Percentiles rank a stretch among this genome's conserved stretches.
Evolutionary conservation across 2,113 vertebrate genomes (phyloP).

Genomic region (Hypomesus transpacificus): DNA sequence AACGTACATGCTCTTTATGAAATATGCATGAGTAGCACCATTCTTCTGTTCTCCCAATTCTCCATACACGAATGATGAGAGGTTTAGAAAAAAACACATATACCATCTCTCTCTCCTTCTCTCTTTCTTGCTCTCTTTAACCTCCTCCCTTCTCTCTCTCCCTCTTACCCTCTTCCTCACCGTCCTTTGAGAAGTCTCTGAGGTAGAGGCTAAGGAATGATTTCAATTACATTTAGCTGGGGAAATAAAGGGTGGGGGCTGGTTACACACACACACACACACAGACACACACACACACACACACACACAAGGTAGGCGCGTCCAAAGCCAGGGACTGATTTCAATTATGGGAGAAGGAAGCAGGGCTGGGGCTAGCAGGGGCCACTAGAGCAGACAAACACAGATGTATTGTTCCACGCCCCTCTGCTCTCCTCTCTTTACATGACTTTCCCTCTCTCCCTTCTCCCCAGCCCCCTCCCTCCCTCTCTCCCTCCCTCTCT

Average conservation of each 20-base stretch:
- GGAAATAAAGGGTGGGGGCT: not conserved
- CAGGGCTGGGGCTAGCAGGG: not conserved
- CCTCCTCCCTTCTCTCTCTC: no score
- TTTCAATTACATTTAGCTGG: slow-evolving; percentile 12
- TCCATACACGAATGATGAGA: no score
- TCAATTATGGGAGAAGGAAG: slow-evolving; percentile 6
- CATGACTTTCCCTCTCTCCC: not conserved
- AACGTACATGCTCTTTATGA: no score
- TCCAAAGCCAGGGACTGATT: slow-evolving; percentile 1
- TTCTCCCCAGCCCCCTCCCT: not conserved
- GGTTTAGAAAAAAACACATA: no score
- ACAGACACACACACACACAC: not conserved
- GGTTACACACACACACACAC: not conserved
- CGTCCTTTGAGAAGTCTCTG: not conserved
- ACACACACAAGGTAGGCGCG: not conserved
- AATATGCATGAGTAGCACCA: no score
- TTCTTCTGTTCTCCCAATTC: no score
- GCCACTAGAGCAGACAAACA: slow-evolving; percentile 9
- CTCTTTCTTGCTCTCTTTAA: no score
- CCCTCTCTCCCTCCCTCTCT: not conserved
- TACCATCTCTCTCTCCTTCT: no score
- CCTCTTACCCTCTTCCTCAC: no score
- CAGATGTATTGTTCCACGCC: slow-evolving; percentile 9
- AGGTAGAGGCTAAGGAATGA: slow-evolving; percentile 9
- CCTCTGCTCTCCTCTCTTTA: slow-evolving; percentile 3